phyloP scores from a whole-genome alignment of 2,888 invertebrate species.

The Caenorhabditis sinica region DNA sequence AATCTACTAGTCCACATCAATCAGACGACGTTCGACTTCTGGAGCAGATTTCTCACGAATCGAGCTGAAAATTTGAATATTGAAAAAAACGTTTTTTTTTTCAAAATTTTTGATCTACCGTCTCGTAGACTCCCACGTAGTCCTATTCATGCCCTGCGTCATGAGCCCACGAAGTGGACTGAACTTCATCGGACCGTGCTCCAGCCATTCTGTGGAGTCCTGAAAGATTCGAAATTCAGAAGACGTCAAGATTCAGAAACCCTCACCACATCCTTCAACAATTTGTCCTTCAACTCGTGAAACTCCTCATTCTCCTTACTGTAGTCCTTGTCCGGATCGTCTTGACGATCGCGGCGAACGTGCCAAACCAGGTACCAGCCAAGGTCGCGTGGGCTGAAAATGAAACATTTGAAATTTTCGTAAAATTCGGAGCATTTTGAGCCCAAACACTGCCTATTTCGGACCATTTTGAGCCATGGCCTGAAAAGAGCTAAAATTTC shows the following conservation, averaged over 20 bases:
- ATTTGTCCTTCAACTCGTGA: background rate
- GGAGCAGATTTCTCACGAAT: background rate
- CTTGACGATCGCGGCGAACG: conserved; percentile 5
- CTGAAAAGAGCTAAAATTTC: no score
- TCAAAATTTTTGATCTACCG: conserved; percentile 3
- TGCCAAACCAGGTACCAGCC: conserved; percentile 29
- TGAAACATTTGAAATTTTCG: background rate
- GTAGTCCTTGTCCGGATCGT: background rate
- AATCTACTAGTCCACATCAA: background rate
- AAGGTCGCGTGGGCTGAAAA: conserved; percentile 5
- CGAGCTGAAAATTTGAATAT: background rate
- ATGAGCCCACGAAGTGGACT: background rate
- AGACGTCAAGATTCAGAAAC: background rate
- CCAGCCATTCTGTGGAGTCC: conserved; percentile 5
- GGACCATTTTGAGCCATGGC: background rate
- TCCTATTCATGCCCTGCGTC: background rate
- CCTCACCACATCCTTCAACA: conserved; percentile 4
- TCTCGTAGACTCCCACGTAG: background rate
- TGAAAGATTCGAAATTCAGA: conserved; percentile 1
- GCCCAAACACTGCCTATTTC: background rate
- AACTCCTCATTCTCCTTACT: conserved; percentile 12
- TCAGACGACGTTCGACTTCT: background rate
- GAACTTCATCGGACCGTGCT: conserved; percentile 20
- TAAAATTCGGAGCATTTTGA: background rate
- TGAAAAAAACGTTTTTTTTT: no score